Base-by-base conservation (phyloP, 2,888 invertebrate species). In the Cerastoderma edule region DNA sequence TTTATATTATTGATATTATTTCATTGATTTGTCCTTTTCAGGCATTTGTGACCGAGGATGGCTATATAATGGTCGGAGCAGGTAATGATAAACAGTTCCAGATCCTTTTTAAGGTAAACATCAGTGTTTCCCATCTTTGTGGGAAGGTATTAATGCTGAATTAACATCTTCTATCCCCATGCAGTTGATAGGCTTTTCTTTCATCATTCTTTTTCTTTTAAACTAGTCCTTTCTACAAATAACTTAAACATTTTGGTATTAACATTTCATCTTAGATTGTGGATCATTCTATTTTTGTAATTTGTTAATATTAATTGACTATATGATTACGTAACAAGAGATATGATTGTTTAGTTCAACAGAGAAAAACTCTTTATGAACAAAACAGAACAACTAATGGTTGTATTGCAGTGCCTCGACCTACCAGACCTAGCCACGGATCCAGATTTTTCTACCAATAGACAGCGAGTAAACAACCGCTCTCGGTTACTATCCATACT, bases 21-120 rank as follows among this genome's bases (percentile, higher is more conserved):
- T n/a, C n/a, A n/a, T n/a, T n/a, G n/a, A n/a, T n/a, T n/a, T n/a
- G n/a, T n/a, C n/a, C 60, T 57, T 79, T 87, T 27, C 78, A 93
- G 92, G 92, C 96, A 2, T 99, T 98, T 89, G 94, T 95, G 89
- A 97, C 97, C 0, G 94, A 94, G 89, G 96, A 97, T 91, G 85
- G 87, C 13, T 96, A 96, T 88, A 94, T 98, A 69, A 96, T 98
- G 0, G 94, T 98, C 3, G 98, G 98, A 0, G 95, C 96, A 1
- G 98, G 97, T 0, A 98, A 97, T 60, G 96, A 98, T 74, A 74
- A 85, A 10, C 91, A 91, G 76, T 93, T 92, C 69, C 73, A 82
- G 48, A 75, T 83, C n/a, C 77, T 93, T 0, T 91, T 91, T 77
- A 50, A 88, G 87, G 91, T 91, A 72, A 54, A 16, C 28, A 33